phyloP scores from a whole-genome alignment of 2,797 vertebrate species.

The Pogoniulus pusillus region DNA sequence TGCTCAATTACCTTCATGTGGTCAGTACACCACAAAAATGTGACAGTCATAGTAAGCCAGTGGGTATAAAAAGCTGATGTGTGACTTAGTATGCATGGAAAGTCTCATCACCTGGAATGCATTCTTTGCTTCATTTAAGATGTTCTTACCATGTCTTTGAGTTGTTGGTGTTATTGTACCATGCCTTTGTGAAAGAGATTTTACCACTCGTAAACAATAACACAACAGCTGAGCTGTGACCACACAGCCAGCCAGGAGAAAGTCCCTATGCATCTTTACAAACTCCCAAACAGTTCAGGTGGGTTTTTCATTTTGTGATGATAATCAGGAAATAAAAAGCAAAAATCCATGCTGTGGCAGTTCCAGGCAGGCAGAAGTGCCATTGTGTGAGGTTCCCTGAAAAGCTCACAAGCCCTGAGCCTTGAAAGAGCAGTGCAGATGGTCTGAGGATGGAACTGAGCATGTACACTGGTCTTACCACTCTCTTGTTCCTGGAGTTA shows the following conservation, averaged over 20 bases:
- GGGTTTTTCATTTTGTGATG: neutral
- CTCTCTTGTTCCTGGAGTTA: neutral
- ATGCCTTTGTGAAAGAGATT: neutral
- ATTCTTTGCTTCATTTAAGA: neutral
- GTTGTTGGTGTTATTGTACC: neutral
- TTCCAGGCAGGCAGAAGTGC: neutral
- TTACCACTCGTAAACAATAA: neutral
- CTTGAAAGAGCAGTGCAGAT: neutral
- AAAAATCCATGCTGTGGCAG: neutral
- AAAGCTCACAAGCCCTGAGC: neutral
- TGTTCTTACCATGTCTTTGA: neutral
- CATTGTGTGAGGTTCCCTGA: neutral
- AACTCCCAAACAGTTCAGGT: neutral
- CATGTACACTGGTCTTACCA: neutral
- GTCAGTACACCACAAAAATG: neutral
- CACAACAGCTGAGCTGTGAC: neutral
- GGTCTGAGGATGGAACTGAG: neutral
- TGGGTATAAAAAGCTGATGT: neutral
- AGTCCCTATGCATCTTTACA: neutral
- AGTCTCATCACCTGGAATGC: neutral
- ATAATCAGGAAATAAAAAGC: neutral
- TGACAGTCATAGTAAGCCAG: neutral
- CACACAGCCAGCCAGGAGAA: neutral
- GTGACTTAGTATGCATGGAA: neutral
- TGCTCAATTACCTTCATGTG: neutral